Conservation (phyloP, 2,113 vertebrate genomes). For the Phocoena sinus region DNA sequence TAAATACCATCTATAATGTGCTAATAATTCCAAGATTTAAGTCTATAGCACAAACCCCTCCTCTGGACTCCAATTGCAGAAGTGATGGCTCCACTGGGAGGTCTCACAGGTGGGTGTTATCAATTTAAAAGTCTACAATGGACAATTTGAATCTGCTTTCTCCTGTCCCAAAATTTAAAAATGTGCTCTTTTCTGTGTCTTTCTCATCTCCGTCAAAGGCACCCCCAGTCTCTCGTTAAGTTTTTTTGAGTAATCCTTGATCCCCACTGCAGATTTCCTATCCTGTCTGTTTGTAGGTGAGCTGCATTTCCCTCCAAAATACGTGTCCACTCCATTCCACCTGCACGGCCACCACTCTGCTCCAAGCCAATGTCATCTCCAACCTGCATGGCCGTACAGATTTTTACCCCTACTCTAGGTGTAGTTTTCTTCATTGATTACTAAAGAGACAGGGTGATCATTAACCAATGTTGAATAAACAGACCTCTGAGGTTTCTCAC, state of each 20-base stretch:
- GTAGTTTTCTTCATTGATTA: background rate
- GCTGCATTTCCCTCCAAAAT: background rate
- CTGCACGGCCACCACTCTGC: rapidly evolving
- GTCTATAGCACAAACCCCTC: background rate
- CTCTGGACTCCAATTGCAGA: background rate
- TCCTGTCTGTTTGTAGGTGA: background rate
- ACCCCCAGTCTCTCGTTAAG: background rate
- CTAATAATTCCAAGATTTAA: background rate
- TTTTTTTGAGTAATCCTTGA: background rate
- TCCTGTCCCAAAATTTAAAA: background rate
- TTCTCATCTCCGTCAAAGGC: background rate
- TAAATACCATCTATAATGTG: background rate
- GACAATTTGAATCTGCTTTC: background rate
- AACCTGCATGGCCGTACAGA: background rate
- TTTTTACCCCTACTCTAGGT: background rate
- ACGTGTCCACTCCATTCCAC: rapidly evolving
- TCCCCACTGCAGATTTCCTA: background rate
- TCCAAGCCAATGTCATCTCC: background rate
- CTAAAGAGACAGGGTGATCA: background rate
- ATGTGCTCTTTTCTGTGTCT: background rate
- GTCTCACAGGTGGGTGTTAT: background rate
- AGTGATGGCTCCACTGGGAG: rapidly evolving
- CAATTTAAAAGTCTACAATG: background rate
- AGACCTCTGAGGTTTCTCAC: background rate
- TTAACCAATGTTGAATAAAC: background rate